Evolutionary conservation across 2,888 invertebrate genomes (phyloP).

Genomic region (Nasonovia ribisnigri): DNA sequence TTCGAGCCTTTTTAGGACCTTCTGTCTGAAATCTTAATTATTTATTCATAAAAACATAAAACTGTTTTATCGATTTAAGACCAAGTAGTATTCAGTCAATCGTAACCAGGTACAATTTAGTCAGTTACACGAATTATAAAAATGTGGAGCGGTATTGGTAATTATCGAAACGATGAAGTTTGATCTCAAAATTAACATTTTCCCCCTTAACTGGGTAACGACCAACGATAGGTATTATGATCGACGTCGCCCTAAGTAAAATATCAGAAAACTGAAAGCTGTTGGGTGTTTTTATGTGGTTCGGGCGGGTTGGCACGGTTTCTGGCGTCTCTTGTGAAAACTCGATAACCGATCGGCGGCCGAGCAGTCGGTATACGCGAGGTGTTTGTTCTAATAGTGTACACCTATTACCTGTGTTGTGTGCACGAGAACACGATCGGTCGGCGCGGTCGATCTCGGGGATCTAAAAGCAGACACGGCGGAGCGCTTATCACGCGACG

Average conservation of each 20-base stretch:
- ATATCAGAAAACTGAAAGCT: background rate
- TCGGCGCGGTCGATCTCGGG: constrained; percentile 50
- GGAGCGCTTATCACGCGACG: constrained; percentile 65
- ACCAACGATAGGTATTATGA: background rate
- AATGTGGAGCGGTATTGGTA: background rate
- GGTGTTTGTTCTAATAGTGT: background rate
- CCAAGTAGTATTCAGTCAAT: background rate
- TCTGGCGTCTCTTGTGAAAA: background rate
- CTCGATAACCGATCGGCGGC: background rate
- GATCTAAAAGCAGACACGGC: constrained; percentile 61
- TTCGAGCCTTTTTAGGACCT: background rate
- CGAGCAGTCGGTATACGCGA: background rate
- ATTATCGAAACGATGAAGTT: background rate
- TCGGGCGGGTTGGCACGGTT: background rate
- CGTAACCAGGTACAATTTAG: background rate
- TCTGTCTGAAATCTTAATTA: background rate
- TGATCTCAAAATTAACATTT: background rate
- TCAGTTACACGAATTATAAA: background rate
- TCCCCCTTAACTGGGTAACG: background rate
- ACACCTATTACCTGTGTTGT: background rate
- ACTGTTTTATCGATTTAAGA: background rate
- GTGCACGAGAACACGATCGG: constrained; percentile 30
- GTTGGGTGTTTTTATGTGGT: background rate
- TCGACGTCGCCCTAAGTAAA: background rate
- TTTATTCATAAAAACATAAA: background rate